phyloP scores from a whole-genome alignment of 2,113 vertebrate genomes.

The Limnothrissa miodon region DNA sequence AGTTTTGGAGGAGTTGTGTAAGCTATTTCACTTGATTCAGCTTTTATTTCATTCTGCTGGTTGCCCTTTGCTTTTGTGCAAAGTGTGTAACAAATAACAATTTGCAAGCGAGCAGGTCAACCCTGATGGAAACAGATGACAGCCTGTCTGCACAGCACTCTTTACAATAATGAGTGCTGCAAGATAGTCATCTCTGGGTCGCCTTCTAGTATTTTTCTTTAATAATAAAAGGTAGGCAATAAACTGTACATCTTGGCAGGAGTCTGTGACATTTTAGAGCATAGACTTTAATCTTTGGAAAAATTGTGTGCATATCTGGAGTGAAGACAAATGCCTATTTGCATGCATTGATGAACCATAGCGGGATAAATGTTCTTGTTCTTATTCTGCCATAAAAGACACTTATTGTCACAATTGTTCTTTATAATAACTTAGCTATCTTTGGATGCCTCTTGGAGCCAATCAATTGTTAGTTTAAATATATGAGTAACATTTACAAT shows the following conservation, averaged over 20 bases:
- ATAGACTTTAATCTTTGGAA: background rate
- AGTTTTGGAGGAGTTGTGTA: background rate
- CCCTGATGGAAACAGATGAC: slow-evolving; percentile 2
- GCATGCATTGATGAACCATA: background rate
- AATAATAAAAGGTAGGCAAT: background rate
- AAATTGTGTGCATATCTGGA: background rate
- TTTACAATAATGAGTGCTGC: background rate
- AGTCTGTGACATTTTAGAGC: background rate
- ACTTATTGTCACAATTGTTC: background rate
- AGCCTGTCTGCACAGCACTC: background rate
- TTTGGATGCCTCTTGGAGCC: background rate
- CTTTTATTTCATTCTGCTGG: background rate
- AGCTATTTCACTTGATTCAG: background rate
- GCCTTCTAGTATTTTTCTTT: background rate
- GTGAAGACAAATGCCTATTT: background rate
- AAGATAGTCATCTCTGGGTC: background rate
- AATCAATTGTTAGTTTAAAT: background rate
- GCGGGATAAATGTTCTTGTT: background rate
- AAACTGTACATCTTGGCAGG: background rate
- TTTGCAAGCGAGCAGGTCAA: background rate
- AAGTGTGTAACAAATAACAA: background rate
- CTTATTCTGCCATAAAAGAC: background rate
- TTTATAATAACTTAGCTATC: background rate
- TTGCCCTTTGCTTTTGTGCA: background rate
- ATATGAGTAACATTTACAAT: background rate